These are phyloP conservation scores for Tursiops truncatus DNA, from an alignment of 2,113 vertebrate genomes.

Conservation along the genomic window DNA sequence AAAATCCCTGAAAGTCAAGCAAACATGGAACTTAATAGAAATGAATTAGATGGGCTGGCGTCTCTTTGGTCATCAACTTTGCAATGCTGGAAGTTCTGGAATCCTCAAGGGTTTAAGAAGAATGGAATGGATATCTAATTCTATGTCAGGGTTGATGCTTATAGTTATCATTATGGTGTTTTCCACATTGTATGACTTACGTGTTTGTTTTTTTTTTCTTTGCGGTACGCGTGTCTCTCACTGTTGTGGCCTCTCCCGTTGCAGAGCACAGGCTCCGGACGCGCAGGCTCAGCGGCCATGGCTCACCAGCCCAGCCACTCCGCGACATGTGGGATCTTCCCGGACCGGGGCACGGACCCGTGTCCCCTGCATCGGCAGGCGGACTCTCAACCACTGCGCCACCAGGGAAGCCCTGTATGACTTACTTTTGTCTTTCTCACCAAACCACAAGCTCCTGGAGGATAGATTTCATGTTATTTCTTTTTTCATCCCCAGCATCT, in stretches of 20 bases:
- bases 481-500: background rate
- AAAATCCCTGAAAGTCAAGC: background rate
- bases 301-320: too few relatives aligned
- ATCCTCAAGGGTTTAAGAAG: background rate
- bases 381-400: too few relatives aligned
- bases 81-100: background rate
- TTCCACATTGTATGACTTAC: background rate
- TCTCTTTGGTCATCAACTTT: background rate
- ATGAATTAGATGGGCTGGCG: background rate
- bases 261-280: too few relatives aligned
- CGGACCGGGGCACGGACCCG: too few relatives aligned
- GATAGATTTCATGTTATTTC: background rate
- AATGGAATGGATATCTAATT: background rate
- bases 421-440: background rate
- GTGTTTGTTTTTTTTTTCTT: too few relatives aligned
- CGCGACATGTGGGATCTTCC: too few relatives aligned
- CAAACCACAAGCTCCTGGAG: background rate
- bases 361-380: too few relatives aligned
- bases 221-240: too few relatives aligned
- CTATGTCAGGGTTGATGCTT: background rate
- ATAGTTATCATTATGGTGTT: background rate
- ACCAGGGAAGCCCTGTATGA: background rate
- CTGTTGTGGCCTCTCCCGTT: too few relatives aligned
- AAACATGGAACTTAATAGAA: background rate
- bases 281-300: too few relatives aligned